Conservation (phyloP, 2,113 vertebrate species). For the Sinocyclocheilus anophthalmus region DNA sequence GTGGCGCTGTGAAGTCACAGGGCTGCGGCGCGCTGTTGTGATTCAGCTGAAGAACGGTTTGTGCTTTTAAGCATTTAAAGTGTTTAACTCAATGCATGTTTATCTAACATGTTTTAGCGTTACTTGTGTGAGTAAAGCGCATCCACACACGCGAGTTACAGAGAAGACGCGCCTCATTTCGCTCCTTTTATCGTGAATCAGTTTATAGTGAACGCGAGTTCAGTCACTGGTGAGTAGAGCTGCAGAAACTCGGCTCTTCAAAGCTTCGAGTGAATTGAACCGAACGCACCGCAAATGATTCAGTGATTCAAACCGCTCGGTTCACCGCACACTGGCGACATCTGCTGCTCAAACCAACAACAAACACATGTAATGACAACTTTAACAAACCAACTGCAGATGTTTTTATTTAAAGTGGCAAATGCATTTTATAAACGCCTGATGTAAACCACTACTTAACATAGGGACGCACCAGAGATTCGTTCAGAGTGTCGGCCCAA, state of each 20-base stretch:
- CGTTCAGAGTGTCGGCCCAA: no score
- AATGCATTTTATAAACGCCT: neutral
- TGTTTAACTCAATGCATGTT: neutral
- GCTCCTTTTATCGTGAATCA: neutral
- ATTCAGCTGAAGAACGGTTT: no score
- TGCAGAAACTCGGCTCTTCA: neutral
- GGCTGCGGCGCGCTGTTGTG: no score
- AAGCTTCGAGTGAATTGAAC: neutral
- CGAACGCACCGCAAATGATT: neutral
- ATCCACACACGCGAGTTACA: neutral
- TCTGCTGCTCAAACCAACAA: neutral
- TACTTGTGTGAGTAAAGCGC: neutral
- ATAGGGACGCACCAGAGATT: no score
- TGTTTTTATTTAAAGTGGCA: neutral
- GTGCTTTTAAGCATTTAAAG: neutral
- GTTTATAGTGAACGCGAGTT: neutral
- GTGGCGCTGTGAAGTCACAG: no score
- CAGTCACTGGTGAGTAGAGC: neutral
- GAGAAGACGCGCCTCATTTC: neutral
- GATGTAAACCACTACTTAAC: no score
- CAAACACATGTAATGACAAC: no score
- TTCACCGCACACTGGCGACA: neutral
- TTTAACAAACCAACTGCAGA: neutral
- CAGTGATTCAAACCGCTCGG: no score
- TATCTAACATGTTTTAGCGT: neutral